These are phyloP conservation scores for Archivesica marissinica DNA, from an alignment of 1,140 invertebrate genomes.

Conservation along the genomic window DNA sequence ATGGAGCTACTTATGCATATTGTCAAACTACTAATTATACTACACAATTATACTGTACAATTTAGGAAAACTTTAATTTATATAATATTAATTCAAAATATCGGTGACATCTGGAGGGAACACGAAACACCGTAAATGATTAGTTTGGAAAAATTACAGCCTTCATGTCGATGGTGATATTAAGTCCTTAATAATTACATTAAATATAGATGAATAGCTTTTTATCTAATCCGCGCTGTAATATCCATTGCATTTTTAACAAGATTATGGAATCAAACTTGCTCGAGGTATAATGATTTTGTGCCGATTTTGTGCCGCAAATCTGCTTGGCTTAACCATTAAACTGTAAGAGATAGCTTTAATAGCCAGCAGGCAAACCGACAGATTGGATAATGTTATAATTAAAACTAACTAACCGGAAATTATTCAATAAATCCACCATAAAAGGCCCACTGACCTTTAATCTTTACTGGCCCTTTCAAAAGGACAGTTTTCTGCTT, in stretches of 20 bases:
- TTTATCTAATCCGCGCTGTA: not conserved
- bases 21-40: not conserved
- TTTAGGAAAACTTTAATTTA: not conserved
- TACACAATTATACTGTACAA: not conserved
- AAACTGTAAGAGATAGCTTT: slow-evolving; percentile 4
- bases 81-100: too few species aligned
- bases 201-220: not conserved
- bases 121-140: too few species aligned
- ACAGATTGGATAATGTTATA: slow-evolving; percentile 26
- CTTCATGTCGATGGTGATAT: too few species aligned
- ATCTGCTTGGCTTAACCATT: slow-evolving; percentile 11
- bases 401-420: not conserved
- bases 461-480: slow-evolving; percentile 15
- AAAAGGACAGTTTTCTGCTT: slow-evolving; percentile 11
- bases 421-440: slow-evolving; percentile 27
- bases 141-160: too few species aligned
- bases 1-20: too few species aligned
- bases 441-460: slow-evolving; percentile 20
- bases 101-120: too few species aligned
- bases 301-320: not conserved
- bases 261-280: not conserved
- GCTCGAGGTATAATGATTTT: too few species aligned
- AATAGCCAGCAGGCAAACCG: not conserved
- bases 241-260: slow-evolving; percentile 14
- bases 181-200: not conserved